Base-by-base conservation (phyloP, 1,140 invertebrate genomes). In the Venustaconcha ellipsiformis region DNA sequence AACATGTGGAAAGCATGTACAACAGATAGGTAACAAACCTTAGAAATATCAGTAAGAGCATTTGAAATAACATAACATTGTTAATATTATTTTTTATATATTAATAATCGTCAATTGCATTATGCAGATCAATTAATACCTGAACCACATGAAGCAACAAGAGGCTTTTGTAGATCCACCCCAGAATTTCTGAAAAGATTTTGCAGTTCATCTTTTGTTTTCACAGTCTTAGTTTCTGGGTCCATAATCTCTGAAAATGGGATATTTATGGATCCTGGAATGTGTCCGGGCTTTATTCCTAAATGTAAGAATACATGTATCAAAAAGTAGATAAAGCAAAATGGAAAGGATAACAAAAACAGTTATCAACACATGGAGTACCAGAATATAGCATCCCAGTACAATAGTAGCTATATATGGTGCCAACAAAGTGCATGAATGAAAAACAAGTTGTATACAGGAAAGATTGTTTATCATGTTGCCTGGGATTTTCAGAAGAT, bases 211-310 rank as follows among this genome's bases (percentile, higher is more conserved):
- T 83, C 82, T 48, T 59, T n/a, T 63, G 66, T 78, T 75, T 83
- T 85, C 59, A 88, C 37, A 14, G 67, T 65, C 57, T 83, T 80
- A 14, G 78, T 78, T 14, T 81, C 79, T 26, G 78, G 63, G 71
- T 84, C 78, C 57, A 88, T 74, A 4, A 84, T 71, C 18, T 65
- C 64, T 20, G 55, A 68, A 63, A 84, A 86, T n/a, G 84, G 84
- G 17, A 88, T 67, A 80, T 84, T 88, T 23, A 78, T 62, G 37
- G 85, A 74, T 23, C 79, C 78, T 14, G 74, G 79, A 48, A 89
- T 87, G 67, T 84, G 86, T 4, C 88, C 88, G 59, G 86, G 79
- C 72, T 88, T 87, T 26, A 80, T 83, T 55, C 80, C 87, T 88
- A 74, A 26, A 84, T 77, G 48, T 64, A 67, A 70, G 66, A 14